Conservation (phyloP, 2,888 invertebrate species). For the Orthosia gothica region DNA sequence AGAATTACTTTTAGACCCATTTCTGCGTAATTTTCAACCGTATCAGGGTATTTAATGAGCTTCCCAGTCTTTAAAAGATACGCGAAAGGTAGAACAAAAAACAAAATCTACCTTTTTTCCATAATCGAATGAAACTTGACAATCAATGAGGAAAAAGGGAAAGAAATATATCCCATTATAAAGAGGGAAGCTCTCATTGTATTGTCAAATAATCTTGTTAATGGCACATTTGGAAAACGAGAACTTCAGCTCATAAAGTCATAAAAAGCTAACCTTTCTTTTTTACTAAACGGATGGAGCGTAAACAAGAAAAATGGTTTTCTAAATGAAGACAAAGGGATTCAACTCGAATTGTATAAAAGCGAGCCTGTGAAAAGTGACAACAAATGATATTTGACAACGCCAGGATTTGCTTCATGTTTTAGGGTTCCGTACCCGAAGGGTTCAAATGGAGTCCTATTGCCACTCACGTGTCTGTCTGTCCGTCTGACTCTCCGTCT, state of each 20-base stretch:
- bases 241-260: slow-evolving; percentile 65
- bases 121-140: slow-evolving; percentile 48
- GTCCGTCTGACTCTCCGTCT: too few relatives aligned
- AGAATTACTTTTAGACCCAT: slow-evolving; percentile 27
- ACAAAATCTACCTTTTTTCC: slow-evolving; percentile 31
- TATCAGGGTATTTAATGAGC: slow-evolving; percentile 28
- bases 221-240: slow-evolving; percentile 69
- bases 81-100: slow-evolving; percentile 17
- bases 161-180: slow-evolving; percentile 42
- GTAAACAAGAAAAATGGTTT: slow-evolving; percentile 85
- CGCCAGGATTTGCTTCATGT: slow-evolving; percentile 66
- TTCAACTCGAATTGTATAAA: slow-evolving; percentile 73
- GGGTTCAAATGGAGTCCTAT: too few relatives aligned
- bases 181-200: slow-evolving; percentile 39
- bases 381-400: slow-evolving; percentile 81
- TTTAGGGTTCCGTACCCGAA: slow-evolving; percentile 45
- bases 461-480: too few relatives aligned
- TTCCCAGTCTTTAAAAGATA: slow-evolving; percentile 14
- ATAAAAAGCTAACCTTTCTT: slow-evolving; percentile 47
- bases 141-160: slow-evolving; percentile 54
- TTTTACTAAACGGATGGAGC: slow-evolving; percentile 75
- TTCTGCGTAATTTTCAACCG: slow-evolving; percentile 26
- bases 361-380: slow-evolving; percentile 73
- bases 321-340: slow-evolving; percentile 85
- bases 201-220: slow-evolving; percentile 66